Evolutionary conservation across 2,113 vertebrate species (phyloP), one percentile per base, ranked within the genome.

Genomic region (Zingel zingel): DNA sequence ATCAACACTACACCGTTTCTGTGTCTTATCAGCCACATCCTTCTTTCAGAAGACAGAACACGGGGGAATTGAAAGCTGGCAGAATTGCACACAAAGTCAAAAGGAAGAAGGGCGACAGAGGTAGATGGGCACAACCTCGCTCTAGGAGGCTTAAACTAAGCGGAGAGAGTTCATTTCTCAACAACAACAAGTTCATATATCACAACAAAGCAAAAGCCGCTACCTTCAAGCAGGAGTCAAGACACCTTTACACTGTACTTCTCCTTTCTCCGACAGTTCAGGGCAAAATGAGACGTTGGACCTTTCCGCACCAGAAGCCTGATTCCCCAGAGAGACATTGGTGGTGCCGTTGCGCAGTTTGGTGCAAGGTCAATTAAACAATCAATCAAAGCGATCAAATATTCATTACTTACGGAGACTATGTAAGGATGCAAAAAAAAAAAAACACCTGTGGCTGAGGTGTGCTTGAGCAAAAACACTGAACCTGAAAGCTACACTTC

Each of bases 11-110:
- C 68, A 71, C 51, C 45, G 45, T 74, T 76, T 76, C 74, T 71
- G 76, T 65, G 66, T 80, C 84, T 86, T 81, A 88, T 88, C 78
- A 83, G 59, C 64, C 27, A 10, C 83, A 65, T 86, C 74, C 51
- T 25, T 84, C 79, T 77, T 62, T 80, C 21, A 84, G 61, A 86
- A 84, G 61, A 86, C 68, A 43, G 79, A 91, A 58, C 16, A 59
- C 64, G 13, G 13, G 74, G 66, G 43, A 56, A 70, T 54, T 66
- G 61, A 47, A 83, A 74, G 79, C 69, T 62, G 89, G 74, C 74
- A 64, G 70, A 43, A 67, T 54, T 27, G 2, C 54, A 53, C 54
- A 47, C 16, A 14, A 33, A 83, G 78, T 82, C 68, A 77, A 77
- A 27, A 39, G 67, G 67, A 53, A 30, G 64, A 56, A n/a, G 18